Percentiles rank a stretch among this genome's conserved stretches.
Evolutionary conservation across 2,797 vertebrate species (phyloP).

Genomic region (Enteromius anoplus): DNA sequence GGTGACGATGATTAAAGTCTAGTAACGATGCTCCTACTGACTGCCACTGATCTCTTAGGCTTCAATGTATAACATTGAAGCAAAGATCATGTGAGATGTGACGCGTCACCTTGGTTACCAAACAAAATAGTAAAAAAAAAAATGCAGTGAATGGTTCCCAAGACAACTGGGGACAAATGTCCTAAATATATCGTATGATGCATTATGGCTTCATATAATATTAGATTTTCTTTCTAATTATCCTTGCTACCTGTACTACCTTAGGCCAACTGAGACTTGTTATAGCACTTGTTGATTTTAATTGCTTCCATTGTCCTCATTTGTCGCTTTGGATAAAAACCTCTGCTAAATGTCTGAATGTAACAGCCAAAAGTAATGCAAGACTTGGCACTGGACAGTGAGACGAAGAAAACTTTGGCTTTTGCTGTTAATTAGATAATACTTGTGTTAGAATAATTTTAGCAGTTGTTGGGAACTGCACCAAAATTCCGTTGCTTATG

Average conservation of each 20-base stretch:
- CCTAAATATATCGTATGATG: neutral
- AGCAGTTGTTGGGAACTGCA: neutral
- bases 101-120: conserved; percentile 47
- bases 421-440: neutral
- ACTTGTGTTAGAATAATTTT: neutral
- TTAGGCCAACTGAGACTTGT: too few relatives aligned
- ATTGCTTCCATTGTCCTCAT: too few relatives aligned
- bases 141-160: conserved; percentile 1
- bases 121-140: conserved; percentile 32
- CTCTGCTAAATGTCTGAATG: too few relatives aligned
- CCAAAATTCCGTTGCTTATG: neutral
- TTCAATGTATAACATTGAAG: conserved; percentile 5
- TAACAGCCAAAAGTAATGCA: neutral
- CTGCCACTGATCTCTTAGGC: neutral
- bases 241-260: too few relatives aligned
- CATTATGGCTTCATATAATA: neutral
- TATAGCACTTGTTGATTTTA: too few relatives aligned
- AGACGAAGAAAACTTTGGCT: neutral
- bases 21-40: neutral
- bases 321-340: too few relatives aligned
- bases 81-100: conserved; percentile 20
- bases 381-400: neutral
- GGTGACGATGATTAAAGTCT: conserved; percentile 12
- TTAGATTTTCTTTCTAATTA: neutral
- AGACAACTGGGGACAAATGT: conserved; percentile 19